Conservation (phyloP, 2,797 vertebrate genomes). For the Cheirogaleus major region DNA sequence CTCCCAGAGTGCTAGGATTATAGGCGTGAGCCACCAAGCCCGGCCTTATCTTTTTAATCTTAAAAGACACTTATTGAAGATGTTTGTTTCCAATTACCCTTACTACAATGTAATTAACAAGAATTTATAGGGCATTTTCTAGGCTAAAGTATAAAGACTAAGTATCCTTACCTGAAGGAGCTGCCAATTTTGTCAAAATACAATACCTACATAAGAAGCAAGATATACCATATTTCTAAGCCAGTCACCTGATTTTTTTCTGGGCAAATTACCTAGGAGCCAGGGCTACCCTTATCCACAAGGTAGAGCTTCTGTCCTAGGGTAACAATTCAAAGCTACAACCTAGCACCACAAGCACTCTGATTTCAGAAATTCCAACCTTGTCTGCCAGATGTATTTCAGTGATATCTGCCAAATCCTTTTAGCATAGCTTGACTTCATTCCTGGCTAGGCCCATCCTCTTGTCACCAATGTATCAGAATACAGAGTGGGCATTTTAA, state of each 20-base stretch:
- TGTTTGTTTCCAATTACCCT: background rate
- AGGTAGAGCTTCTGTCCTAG: background rate
- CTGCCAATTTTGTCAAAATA: background rate
- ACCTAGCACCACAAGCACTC: background rate
- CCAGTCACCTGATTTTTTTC: background rate
- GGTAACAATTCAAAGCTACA: background rate
- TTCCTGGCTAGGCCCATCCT: background rate
- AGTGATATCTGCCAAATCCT: background rate
- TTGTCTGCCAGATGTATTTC: background rate
- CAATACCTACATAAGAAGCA: background rate
- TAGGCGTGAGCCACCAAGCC: no score
- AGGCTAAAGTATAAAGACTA: background rate
- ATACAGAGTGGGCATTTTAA: background rate
- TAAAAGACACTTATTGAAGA: background rate
- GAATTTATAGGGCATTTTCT: background rate
- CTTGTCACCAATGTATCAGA: background rate
- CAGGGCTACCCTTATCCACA: background rate
- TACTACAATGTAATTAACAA: background rate
- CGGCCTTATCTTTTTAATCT: background rate
- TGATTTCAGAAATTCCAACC: background rate
- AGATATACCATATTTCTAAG: background rate
- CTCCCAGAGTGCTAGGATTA: no score
- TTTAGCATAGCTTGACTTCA: background rate
- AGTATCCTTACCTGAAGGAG: background rate
- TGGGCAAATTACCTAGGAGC: background rate